Base-by-base conservation (phyloP, 1,140 invertebrate genomes). In the Drosophila melanogaster region DNA sequence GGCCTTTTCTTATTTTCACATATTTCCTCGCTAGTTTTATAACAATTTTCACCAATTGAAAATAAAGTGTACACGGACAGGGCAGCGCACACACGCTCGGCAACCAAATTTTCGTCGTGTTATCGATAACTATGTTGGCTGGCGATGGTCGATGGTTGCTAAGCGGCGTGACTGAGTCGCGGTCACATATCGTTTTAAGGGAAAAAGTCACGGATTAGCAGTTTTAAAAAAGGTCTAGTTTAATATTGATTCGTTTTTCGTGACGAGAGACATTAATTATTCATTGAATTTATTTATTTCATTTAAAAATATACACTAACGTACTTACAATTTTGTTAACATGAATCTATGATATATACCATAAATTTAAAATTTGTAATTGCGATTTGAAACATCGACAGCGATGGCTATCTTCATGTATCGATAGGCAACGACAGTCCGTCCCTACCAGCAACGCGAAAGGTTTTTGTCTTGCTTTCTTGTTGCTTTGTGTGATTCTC, bases 21-120 rank as follows among this genome's bases (percentile, higher is more conserved):
- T 87, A 76, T 72, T 87, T 79, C 51, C 67, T 60, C 37, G 65
- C 53, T 51, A 77, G 61, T 86, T 83, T 85, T 85, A 61, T 74
- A 84, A 85, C 72, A 83, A 77, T 74, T 86, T 81, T 65, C 65
- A 73, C 58, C 62, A 77, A 69, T 77, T 77, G 55, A 65, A 81
- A 81, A 70, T 74, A 62, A 66, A 66, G 73, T 85, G 72, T 75
- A 80, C 73, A 75, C 84, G 61, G 67, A 64, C 59, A 64, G 62
- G 51, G 51, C 66, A 67, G 70, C 70, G 49, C 70, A 67, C 69
- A 72, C 69, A 72, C 66, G 69, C 72, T 84, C 72, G 72, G 67
- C 60, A 65, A 79, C 41, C 22, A 73, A 79, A 44, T 73, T 76
- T 61, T 64, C 50, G 58, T 64, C 43, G 41, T 66, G 54, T 81